phyloP scores from a whole-genome alignment of 2,797 vertebrate genomes.

The Sylvilagus floridanus region DNA sequence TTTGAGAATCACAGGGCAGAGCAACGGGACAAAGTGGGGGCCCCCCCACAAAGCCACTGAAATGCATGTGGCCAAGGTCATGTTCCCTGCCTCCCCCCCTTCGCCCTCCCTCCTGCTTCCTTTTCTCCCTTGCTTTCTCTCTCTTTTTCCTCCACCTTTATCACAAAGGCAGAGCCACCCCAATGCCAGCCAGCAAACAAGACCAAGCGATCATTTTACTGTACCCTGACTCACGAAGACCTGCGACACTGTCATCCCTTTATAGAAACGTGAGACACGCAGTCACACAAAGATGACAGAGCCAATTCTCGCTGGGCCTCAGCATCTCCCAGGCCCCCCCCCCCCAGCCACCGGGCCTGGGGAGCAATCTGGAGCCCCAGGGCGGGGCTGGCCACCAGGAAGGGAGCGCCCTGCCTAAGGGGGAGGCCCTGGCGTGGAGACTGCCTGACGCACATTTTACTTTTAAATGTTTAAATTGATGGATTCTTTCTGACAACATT shows the following conservation, averaged over 20 bases:
- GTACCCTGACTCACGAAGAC: background rate
- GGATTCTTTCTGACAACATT: slow-evolving; percentile 82
- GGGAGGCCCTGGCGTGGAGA: slow-evolving; percentile 68
- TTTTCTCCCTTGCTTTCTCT: background rate
- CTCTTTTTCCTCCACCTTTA: too few species aligned
- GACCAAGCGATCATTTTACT: accelerated
- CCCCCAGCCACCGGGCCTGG: background rate
- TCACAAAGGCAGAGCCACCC: background rate
- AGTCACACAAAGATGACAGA: background rate
- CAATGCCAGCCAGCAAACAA: background rate
- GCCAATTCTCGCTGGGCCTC: background rate
- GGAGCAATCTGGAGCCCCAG: background rate
- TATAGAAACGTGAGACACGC: background rate
- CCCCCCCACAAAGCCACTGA: background rate
- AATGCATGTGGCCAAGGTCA: background rate
- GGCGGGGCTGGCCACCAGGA: background rate
- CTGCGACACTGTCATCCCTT: background rate
- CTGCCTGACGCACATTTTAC: slow-evolving; percentile 73
- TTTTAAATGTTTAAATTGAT: slow-evolving; percentile 81
- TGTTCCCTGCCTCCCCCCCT: background rate
- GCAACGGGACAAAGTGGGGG: background rate
- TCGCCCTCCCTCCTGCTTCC: background rate
- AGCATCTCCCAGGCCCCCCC: accelerated
- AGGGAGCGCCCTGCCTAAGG: background rate
- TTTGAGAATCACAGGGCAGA: background rate